Conservation (phyloP, 2,888 invertebrate genomes). For the Acronicta alni region DNA sequence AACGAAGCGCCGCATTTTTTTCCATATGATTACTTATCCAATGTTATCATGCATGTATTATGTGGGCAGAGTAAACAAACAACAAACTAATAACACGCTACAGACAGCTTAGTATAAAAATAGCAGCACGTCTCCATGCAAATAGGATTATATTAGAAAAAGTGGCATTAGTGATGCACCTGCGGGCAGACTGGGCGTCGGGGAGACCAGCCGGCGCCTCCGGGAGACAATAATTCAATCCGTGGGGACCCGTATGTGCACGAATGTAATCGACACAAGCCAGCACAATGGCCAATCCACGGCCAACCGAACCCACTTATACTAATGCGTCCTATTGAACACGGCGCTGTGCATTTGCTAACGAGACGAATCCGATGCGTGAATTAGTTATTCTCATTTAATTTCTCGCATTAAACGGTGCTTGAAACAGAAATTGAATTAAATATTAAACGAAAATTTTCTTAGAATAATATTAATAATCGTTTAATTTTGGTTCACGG, state of each 20-base stretch:
- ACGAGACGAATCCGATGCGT: slow-evolving; percentile 70
- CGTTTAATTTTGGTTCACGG: slow-evolving; percentile 40
- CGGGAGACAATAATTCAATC: slow-evolving; percentile 80
- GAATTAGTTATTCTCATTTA: slow-evolving; percentile 25
- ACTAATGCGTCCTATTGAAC: slow-evolving; percentile 79
- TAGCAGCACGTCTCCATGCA: slow-evolving; percentile 33
- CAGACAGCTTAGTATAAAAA: slow-evolving; percentile 24
- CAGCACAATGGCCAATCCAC: slow-evolving; percentile 74
- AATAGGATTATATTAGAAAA: slow-evolving; percentile 46
- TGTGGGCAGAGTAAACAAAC: slow-evolving; percentile 17
- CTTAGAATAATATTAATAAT: slow-evolving; percentile 42
- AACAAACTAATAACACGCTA: slow-evolving; percentile 31
- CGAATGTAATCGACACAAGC: slow-evolving; percentile 73
- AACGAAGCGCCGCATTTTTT: not conserved
- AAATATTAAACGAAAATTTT: slow-evolving; percentile 38
- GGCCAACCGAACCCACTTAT: slow-evolving; percentile 71
- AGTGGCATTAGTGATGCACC: slow-evolving; percentile 63
- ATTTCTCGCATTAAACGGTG: slow-evolving; percentile 18
- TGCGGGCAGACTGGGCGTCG: slow-evolving; percentile 60
- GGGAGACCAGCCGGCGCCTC: slow-evolving; percentile 54
- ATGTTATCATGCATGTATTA: slow-evolving; percentile 18
- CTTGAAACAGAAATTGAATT: slow-evolving; percentile 25
- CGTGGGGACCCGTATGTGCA: slow-evolving; percentile 57
- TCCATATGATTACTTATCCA: not conserved
- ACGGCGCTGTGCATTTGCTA: slow-evolving; percentile 67